Base-by-base conservation (phyloP, 2,797 vertebrate genomes). In the Kryptopterus vitreolus region DNA sequence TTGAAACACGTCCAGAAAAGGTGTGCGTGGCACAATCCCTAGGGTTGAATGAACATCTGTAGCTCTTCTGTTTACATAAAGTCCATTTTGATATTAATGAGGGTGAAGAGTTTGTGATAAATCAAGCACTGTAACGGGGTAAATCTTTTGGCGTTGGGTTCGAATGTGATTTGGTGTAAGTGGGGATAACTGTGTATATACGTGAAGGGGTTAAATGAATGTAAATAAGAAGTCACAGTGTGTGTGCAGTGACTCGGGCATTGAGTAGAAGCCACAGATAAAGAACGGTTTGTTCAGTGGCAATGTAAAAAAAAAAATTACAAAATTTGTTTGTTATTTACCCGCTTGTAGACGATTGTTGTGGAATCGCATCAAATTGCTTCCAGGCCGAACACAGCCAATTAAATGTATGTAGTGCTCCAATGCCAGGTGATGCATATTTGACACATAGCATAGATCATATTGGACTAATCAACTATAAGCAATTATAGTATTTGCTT, bases 1-100 rank as follows among this genome's bases (percentile, higher is more conserved):
- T 70, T 29, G 46, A 74, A 70, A 58, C 15, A 16, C 59, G 35
- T 79, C 58, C 61, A 73, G 50, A 62, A 52, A 50, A 50, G 72
- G 63, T 52, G 63, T 58, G 46, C 29, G 7, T 20, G 15, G 33
- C 16, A 29, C 15, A 48, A 22, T 61, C 57, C 24, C 10, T 29
- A 20, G 13, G 5, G n/a, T 5, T 29, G 31, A 29, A n/a, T 31
- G 46, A 24, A 57, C 62, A 43, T 46, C 63, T 46, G 76, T 53
- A 26, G 15, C 0, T 4, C 33, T 46, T 68, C 9, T 78, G 76
- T 58, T 77, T 68, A 78, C 24, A 77, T 53, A 65, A 65, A 1
- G 22, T 50, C 22, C 3, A 63, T 7, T 24, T 29, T 35, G 31
- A 38, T 16, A 73, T 55, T 35, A 38, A 29, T 46, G 50, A 55